Conservation (phyloP, 2,888 invertebrate species). For the Tipula lateralis region DNA sequence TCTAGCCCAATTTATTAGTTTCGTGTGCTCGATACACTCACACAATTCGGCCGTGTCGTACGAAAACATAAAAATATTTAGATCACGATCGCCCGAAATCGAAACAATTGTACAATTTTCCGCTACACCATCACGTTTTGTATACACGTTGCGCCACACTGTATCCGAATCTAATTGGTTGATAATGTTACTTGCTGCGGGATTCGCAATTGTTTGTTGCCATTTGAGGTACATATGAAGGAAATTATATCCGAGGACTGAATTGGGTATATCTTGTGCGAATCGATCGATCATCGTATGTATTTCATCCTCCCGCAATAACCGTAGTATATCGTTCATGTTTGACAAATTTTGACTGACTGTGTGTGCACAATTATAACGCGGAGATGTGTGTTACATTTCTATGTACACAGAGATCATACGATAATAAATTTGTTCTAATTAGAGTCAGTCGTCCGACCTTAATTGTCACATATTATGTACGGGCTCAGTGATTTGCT, state of each 20-base stretch:
- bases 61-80: not conserved
- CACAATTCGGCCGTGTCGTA: slow-evolving; percentile 37
- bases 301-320: not conserved
- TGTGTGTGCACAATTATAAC: not conserved
- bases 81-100: not conserved
- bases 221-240: not conserved
- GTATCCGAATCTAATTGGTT: not conserved
- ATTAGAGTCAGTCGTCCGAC: not conserved
- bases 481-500: too few relatives aligned
- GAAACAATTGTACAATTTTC: not conserved
- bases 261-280: not conserved
- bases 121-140: not conserved
- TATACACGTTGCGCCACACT: not conserved
- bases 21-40: slow-evolving; percentile 40
- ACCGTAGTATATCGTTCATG: not conserved
- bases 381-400: not conserved
- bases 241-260: not conserved
- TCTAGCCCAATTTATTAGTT: slow-evolving; percentile 40
- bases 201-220: not conserved
- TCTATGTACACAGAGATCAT: not conserved
- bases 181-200: not conserved
- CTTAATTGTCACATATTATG: too few relatives aligned
- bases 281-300: not conserved
- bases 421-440: not conserved
- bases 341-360: not conserved